Evolutionary conservation across 1,140 invertebrate species (phyloP).

Genomic region (Bradysia coprophila): DNA sequence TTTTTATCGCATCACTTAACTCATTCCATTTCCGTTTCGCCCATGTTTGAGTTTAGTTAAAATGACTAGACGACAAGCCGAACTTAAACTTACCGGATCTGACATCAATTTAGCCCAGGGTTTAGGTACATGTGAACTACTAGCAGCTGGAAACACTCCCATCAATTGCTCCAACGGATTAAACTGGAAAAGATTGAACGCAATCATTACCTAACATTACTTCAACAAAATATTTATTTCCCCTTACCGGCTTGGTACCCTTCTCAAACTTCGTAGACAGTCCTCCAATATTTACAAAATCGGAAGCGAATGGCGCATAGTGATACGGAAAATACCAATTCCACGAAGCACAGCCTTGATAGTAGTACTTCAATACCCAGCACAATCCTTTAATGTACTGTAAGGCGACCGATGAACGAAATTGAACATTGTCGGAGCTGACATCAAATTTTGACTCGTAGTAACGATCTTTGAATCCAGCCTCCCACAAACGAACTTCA

Average conservation of each 20-base stretch:
- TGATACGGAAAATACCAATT: conserved; percentile 99
- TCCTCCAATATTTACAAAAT: conserved; percentile 84
- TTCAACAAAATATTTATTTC: no score
- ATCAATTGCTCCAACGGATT: conserved; percentile 95
- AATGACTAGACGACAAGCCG: no score
- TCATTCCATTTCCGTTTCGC: no score
- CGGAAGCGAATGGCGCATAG: conserved; percentile 99
- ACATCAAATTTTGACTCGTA: conserved; percentile 97
- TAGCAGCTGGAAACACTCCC: conserved; percentile 97
- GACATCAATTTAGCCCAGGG: conserved; percentile 92
- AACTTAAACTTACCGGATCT: conserved; percentile 61
- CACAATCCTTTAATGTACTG: conserved; percentile 92
- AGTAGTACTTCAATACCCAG: conserved; percentile 97
- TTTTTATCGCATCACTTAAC: no score
- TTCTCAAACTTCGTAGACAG: conserved; percentile 75
- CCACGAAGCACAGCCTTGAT: conserved; percentile 98
- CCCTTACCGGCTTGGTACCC: conserved; percentile 69
- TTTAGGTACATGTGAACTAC: conserved; percentile 77
- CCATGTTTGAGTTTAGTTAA: no score
- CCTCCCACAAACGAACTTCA: conserved; percentile 91
- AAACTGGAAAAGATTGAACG: conserved; percentile 49
- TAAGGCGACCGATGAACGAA: conserved; percentile 76
- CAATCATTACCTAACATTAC: background rate
- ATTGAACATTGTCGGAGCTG: conserved; percentile 54
- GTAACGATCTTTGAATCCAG: conserved; percentile 95